Percentiles rank a stretch among this genome's conserved stretches.
phyloP scores from a whole-genome alignment of 1,140 invertebrate species.

The Branchinecta lindahli region DNA sequence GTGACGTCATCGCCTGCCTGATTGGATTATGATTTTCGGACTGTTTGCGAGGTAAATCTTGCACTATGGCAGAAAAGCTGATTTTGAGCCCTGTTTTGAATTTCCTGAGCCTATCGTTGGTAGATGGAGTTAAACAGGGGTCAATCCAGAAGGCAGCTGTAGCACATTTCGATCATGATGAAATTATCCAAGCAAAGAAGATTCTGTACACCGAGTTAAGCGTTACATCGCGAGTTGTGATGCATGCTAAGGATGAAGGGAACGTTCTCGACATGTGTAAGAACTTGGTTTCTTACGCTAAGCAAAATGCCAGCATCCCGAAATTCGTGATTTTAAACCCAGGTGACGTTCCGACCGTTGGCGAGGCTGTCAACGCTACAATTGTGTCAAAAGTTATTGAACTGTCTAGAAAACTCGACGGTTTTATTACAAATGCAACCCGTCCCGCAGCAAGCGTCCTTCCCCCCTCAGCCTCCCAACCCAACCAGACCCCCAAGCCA shows the following conservation, averaged over 20 bases:
- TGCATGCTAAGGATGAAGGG: background rate
- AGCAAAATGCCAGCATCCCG: background rate
- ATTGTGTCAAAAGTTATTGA: background rate
- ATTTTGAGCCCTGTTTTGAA: slow-evolving; percentile 9
- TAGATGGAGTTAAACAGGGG: slow-evolving; percentile 3
- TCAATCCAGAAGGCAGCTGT: slow-evolving; percentile 8
- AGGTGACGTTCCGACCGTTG: background rate
- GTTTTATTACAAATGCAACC: background rate
- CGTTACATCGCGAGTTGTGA: background rate
- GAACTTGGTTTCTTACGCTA: background rate
- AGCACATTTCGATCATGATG: background rate
- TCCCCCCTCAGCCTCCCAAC: background rate
- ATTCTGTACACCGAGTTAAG: slow-evolving; percentile 4
- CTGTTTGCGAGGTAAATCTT: too few species aligned
- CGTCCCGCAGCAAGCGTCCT: background rate
- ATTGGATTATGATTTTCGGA: too few species aligned
- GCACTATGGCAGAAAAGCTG: background rate
- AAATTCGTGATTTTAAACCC: slow-evolving; percentile 4
- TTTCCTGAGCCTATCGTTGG: background rate
- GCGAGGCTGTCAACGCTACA: background rate
- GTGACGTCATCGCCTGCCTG: too few species aligned
- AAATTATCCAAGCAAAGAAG: slow-evolving; percentile 1
- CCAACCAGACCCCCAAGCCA: background rate
- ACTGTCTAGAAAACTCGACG: background rate
- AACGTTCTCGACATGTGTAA: slow-evolving; percentile 9